Conservation (phyloP, 2,888 invertebrate species). For the Mycalesis mineus region DNA sequence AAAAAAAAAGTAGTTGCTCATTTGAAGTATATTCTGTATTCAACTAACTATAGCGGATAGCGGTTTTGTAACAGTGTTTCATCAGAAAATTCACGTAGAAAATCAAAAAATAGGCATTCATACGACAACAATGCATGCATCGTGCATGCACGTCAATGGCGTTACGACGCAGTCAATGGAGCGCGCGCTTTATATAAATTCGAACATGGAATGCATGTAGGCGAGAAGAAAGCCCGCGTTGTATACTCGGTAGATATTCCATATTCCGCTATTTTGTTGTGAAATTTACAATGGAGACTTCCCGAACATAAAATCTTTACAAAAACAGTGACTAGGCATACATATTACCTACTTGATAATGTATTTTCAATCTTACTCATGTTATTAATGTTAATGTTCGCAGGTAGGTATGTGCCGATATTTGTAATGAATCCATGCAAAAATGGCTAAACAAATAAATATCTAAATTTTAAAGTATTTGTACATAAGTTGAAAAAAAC, state of each 20-base stretch:
- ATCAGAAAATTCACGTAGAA: constrained; percentile 35
- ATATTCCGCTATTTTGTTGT: constrained; percentile 19
- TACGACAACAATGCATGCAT: constrained; percentile 39
- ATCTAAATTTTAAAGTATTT: too few relatives aligned
- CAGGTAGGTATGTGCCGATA: too few relatives aligned
- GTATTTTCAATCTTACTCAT: too few relatives aligned
- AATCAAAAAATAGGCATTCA: constrained; percentile 42
- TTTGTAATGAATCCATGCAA: too few relatives aligned
- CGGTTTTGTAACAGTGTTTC: not conserved
- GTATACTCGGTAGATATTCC: constrained; percentile 44
- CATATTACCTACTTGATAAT: too few relatives aligned
- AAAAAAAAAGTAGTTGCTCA: too few relatives aligned
- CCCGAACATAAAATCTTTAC: too few relatives aligned
- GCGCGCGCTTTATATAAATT: constrained; percentile 44
- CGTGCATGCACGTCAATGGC: constrained; percentile 35
- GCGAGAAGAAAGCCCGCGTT: constrained; percentile 47
- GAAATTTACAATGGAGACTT: not conserved
- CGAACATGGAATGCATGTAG: constrained; percentile 44
- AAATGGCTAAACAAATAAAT: too few relatives aligned
- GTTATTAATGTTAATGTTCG: too few relatives aligned
- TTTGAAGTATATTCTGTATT: not conserved
- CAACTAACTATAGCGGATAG: not conserved
- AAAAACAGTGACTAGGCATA: too few relatives aligned
- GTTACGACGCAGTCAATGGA: constrained; percentile 19
- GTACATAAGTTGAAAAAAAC: too few relatives aligned